Evolutionary conservation across 1,140 invertebrate species (phyloP).

Genomic region (Medauroidea extradentata): DNA sequence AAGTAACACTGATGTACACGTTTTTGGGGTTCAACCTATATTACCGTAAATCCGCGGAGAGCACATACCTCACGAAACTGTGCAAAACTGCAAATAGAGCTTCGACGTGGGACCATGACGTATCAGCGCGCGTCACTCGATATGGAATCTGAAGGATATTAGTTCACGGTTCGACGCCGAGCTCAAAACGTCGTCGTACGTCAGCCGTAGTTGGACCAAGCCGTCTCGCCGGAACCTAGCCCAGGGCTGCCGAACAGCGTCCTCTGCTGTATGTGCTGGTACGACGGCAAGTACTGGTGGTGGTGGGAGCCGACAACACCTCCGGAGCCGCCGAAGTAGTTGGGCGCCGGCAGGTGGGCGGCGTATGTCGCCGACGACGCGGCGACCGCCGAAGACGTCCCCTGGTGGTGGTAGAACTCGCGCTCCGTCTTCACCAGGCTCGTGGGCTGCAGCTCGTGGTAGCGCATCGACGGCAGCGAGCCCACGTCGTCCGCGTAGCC

Average conservation of each 20-base stretch:
- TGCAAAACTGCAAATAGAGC: too few species aligned
- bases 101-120: too few species aligned
- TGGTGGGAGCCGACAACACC: neutral
- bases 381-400: constrained; percentile 23
- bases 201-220: too few species aligned
- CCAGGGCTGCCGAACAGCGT: neutral
- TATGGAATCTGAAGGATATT: too few species aligned
- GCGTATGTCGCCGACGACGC: constrained; percentile 17
- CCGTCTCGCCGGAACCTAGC: too few species aligned
- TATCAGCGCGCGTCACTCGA: too few species aligned
- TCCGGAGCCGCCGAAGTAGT: constrained; percentile 2
- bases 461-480: constrained; percentile 28
- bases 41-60: too few species aligned
- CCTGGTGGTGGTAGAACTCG: constrained; percentile 27
- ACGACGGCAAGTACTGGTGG: constrained; percentile 11
- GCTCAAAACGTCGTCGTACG: too few species aligned
- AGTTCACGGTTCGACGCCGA: too few species aligned
- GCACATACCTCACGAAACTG: too few species aligned
- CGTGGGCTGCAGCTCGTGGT: constrained; percentile 49
- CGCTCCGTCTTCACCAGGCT: constrained; percentile 37
- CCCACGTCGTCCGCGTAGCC: neutral
- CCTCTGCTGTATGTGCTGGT: constrained; percentile 14
- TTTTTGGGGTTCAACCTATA: too few species aligned
- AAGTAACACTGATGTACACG: too few species aligned
- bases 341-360: constrained; percentile 22